Evolutionary conservation across 2,797 vertebrate genomes (phyloP).

Genomic region (Lepus oiostolus): DNA sequence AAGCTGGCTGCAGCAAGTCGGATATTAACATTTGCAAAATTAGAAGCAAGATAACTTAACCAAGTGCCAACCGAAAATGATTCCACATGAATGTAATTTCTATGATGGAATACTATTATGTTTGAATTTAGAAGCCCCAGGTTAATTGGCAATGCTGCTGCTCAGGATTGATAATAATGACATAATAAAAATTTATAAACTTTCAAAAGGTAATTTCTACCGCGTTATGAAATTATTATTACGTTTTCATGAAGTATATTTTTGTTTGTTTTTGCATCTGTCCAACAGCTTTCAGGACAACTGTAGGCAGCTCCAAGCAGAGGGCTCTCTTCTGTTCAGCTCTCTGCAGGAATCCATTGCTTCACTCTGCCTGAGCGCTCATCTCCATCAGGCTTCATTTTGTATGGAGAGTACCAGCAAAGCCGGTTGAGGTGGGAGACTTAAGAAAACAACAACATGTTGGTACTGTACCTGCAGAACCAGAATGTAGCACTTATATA

Average conservation of each 20-base stretch:
- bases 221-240: background rate
- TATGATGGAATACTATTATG: background rate
- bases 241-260: background rate
- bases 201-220: background rate
- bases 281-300: background rate
- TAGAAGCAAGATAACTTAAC: conserved; percentile 42
- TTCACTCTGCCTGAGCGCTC: background rate
- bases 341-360: background rate
- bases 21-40: conserved; percentile 12
- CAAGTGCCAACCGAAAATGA: background rate
- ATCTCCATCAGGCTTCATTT: background rate
- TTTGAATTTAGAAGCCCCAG: background rate
- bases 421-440: background rate
- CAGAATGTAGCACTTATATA: background rate
- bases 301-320: background rate
- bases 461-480: background rate
- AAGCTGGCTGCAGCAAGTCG: conserved; percentile 52
- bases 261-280: background rate
- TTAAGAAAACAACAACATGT: background rate
- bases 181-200: conserved; percentile 15
- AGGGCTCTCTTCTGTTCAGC: background rate
- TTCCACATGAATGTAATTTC: background rate
- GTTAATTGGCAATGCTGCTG: background rate
- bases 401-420: background rate
- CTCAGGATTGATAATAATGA: background rate